Evolutionary conservation across 2,888 invertebrate species (phyloP), one percentile per base, ranked within the genome.

Genomic region (Dicyrtomina minuta): DNA sequence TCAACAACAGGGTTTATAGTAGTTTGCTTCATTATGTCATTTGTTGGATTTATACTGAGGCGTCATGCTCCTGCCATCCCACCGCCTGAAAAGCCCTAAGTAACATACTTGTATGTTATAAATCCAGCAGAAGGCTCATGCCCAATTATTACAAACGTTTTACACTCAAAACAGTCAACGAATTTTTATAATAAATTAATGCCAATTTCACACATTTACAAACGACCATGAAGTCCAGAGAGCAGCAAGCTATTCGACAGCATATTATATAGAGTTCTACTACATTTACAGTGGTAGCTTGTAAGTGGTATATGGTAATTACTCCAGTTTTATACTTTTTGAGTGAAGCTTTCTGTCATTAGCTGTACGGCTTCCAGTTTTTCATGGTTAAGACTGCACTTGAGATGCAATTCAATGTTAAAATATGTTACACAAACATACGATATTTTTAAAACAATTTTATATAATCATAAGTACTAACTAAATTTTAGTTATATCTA

Each of bases 1-100:
- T 68, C 70, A 1, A 68, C 66, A 6, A 49, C 70, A 0, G 72
- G 68, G 1, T 60, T 68, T 22, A 58, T 64, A 20, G 13, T 71
- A 13, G 68, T 71, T n/a, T 60, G 41, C 20, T 60, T 44, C 33
- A 68, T 68, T 26, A 44, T 65, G 1, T 70, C 71, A 1, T 71
- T 74, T 39, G 67, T 73, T n/a, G 71, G 70, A 12, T 74, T 72
- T 41, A 66, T 74, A 27, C 33, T 74, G 0, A 27, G 66, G 41
- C 69, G 74, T 39, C 71, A 70, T 56, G 74, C 71, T 0, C 66
- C 66, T 3, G 67, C 72, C n/a, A 60, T 74, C 22, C 74, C 74
- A 0, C 71, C 72, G 1, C 64, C 71, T 12, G 74, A 74, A 61
- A 74, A 70, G 44, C 74, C 74, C 13, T 74, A 66, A 46, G 4